phyloP scores from a whole-genome alignment of 2,888 invertebrate species.

The Limulus polyphemus region DNA sequence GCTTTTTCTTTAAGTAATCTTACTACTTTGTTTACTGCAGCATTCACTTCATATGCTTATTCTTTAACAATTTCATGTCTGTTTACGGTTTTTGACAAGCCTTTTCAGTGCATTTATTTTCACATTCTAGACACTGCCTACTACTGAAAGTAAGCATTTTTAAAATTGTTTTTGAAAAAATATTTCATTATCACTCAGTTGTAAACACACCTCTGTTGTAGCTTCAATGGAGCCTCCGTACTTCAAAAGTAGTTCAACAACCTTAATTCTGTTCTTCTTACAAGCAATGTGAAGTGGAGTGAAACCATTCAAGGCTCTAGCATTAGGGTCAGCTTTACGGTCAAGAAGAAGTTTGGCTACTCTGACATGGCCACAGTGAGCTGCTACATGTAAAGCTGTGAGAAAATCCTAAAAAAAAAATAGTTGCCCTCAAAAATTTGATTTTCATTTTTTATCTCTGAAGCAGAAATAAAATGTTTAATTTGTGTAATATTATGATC shows the following conservation, averaged over 20 bases:
- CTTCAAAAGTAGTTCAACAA: constrained; percentile 90
- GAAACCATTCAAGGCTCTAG: constrained; percentile 93
- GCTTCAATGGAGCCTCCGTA: constrained; percentile 86
- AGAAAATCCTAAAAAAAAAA: constrained; percentile 57
- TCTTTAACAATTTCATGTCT: too few species aligned
- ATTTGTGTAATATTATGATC: too few species aligned
- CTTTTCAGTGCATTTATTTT: too few species aligned
- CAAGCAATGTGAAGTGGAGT: constrained; percentile 98
- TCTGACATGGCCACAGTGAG: constrained; percentile 88
- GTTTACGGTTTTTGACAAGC: too few species aligned
- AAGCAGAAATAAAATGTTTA: too few species aligned
- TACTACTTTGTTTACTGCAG: too few species aligned
- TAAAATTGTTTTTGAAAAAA: too few species aligned
- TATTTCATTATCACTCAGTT: not conserved
- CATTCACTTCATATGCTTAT: too few species aligned
- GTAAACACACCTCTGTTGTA: constrained; percentile 50
- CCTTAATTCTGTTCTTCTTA: constrained; percentile 96
- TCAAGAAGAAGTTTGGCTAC: constrained; percentile 91
- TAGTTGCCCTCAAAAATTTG: not conserved
- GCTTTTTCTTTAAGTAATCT: too few species aligned
- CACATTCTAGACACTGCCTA: too few species aligned
- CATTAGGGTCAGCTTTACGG: constrained; percentile 92
- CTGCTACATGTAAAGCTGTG: constrained; percentile 93
- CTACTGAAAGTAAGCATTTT: too few species aligned
- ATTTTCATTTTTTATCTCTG: too few species aligned